Base-by-base conservation (phyloP, 2,797 vertebrate genomes). In the Pagetopsis macropterus region DNA sequence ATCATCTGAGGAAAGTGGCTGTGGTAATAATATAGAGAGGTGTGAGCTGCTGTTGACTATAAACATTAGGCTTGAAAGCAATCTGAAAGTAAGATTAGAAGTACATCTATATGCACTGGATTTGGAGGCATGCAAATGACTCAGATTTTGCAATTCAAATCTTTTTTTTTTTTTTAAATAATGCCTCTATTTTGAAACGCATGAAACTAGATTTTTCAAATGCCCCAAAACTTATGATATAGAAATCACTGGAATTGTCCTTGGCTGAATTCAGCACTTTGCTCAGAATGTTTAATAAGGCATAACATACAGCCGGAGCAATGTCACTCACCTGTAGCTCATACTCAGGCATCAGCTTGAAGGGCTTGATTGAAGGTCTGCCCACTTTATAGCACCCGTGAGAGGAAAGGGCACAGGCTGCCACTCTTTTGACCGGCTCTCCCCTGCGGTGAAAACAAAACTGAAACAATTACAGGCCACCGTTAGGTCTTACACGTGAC, bases 1-100 rank as follows among this genome's bases (percentile, higher is more conserved):
- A 91, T 93, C 89, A 88, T 91, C 84, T 76, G 81, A 90, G 83
- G 70, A 81, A 85, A 86, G 86, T 82, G 84, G 75, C 62, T 84
- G 69, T 81, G 82, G 77, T 82, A 70, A 87, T 82, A 81, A 81
- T 78, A 84, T 82, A 85, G 81, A 83, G 83, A 91, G 85, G 82
- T 88, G 85, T 14, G 43, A 60, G 69, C 76, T 52, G 84, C 70
- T 81, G 80, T 87, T 81, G 71, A 85, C 82, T 77, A 77, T 85
- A 79, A 85, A 88, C 84, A 91, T 88, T 87, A 70, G 66, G 65
- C 81, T 69, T 88, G 79, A 86, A 87, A 88, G 77, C 77, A 82
- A 84, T 83, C 65, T 82, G 57, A 89, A 86, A 83, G 81, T 88
- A 78, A 81, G 67, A 91, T 87, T 86, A 83, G 65, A 83, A 81